phyloP scores from a whole-genome alignment of 2,888 invertebrate species.

The Drosophila paramelanica region DNA sequence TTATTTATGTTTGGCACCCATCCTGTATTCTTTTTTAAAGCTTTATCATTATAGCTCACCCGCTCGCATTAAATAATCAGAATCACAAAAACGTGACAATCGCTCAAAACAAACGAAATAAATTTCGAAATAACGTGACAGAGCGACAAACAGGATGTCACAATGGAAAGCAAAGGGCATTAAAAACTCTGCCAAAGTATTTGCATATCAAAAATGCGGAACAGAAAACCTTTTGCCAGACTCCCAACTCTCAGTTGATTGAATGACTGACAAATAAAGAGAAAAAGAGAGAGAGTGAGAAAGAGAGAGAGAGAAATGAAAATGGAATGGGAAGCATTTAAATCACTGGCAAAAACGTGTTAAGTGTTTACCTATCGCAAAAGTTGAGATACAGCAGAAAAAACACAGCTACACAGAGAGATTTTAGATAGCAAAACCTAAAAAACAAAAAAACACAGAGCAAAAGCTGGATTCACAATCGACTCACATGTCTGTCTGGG shows the following conservation, averaged over 20 bases:
- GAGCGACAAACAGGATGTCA: constrained; percentile 39
- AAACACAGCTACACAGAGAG: too few species aligned
- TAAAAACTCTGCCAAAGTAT: constrained; percentile 49
- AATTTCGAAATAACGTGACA: constrained; percentile 61
- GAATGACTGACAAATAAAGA: constrained; percentile 67
- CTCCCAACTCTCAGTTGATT: constrained; percentile 54
- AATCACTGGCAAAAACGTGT: constrained; percentile 81
- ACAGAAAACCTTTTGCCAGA: constrained; percentile 23
- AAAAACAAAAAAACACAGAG: constrained; percentile 20
- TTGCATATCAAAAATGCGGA: constrained; percentile 53
- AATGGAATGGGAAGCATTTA: constrained; percentile 54
- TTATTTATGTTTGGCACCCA: neutral
- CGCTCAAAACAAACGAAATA: constrained; percentile 71
- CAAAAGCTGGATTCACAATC: constrained; percentile 30
- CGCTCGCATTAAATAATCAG: constrained; percentile 60
- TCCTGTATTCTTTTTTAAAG: constrained; percentile 4
- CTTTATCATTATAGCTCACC: constrained; percentile 14
- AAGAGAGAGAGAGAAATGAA: constrained; percentile 12
- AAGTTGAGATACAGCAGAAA: constrained; percentile 48
- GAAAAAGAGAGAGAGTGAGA: constrained; percentile 8
- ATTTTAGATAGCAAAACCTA: constrained; percentile 18
- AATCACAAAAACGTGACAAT: constrained; percentile 74
- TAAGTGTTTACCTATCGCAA: constrained; percentile 83
- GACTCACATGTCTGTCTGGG: constrained; percentile 37
- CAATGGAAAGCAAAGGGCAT: constrained; percentile 42